phyloP scores from a whole-genome alignment of 1,140 invertebrate species.

The Patella vulgata region DNA sequence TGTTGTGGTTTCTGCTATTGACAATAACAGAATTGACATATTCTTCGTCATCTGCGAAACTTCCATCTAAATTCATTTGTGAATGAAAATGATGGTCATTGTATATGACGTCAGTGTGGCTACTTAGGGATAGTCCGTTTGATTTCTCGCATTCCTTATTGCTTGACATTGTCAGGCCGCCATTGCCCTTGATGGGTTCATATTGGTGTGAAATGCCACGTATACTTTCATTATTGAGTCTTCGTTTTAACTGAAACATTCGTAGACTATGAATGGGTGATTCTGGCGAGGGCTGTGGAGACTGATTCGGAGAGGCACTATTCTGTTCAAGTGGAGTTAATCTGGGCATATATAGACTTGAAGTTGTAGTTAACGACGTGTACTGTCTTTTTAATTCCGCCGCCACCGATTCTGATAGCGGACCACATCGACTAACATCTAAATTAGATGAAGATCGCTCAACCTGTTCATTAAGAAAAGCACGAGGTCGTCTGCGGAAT shows the following conservation, averaged over 20 bases:
- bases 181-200: neutral
- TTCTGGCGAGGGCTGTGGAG: neutral
- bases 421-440: slow-evolving; percentile 9
- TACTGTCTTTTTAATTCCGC: no score
- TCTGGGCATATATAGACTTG: no score
- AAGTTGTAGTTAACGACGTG: no score
- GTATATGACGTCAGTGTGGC: no score
- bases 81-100: neutral
- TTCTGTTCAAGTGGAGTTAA: neutral
- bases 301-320: slow-evolving; percentile 7
- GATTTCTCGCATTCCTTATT: neutral
- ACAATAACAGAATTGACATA: slow-evolving; percentile 12
- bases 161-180: neutral
- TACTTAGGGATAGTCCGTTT: slow-evolving; percentile 1
- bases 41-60: slow-evolving; percentile 17
- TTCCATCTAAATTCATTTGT: neutral
- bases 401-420: no score
- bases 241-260: slow-evolving; percentile 7
- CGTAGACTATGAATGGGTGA: slow-evolving; percentile 7
- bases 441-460: slow-evolving; percentile 9
- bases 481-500: slow-evolving; percentile 27
- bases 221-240: neutral
- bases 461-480: slow-evolving; percentile 22
- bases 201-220: neutral
- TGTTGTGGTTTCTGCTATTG: slow-evolving; percentile 12